Base-by-base conservation (phyloP, 2,888 invertebrate genomes). In the Agrotis exclamationis region DNA sequence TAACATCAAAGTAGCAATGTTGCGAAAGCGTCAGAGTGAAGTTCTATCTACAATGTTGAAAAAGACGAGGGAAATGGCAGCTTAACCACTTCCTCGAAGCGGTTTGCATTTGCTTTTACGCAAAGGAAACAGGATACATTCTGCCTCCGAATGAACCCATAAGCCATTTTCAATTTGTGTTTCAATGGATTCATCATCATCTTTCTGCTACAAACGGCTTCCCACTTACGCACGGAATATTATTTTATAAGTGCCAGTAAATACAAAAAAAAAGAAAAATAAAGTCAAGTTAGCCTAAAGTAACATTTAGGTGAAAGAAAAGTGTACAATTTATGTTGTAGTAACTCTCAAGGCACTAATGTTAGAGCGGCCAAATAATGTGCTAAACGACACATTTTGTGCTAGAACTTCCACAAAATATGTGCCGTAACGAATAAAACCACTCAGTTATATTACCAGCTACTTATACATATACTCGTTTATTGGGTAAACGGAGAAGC, bases 391-490 rank as follows among this genome's bases (percentile, higher is more conserved):
- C 50, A 51, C 67, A 64, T 54, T 75, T 80, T 59, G 24, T 39
- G 76, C 76, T 67, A 24, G 63, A 76, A 63, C 69, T 20, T n/a
- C 76, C 69, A 60, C 51, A 75, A 76, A 63, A 47, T 59, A 54
- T 63, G 76, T 67, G 77, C 24, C 66, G 24, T 50, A 63, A 22
- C 57, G 62, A 78, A 72, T 60, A 48, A 64, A 76, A 76, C 56
- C 63, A 63, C 63, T 68, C 44, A 45, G 51, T n/a, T 50, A 39
- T 58, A 66, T 58, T 48, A 58, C 28, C 1, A 28, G 5, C 51
- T 58, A 50, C 28, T 74, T 59, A 28, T 65, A n/a, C n/a, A n/a
- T n/a, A 44, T 33, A 51, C 14, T 47, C 47, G 51, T 47, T 63
- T 16, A 63, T 58, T 58, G 50, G n/a, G 28, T 0, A 74, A 56